Evolutionary conservation across 2,888 invertebrate species (phyloP).

Genomic region (Didymodactylos carnosus): DNA sequence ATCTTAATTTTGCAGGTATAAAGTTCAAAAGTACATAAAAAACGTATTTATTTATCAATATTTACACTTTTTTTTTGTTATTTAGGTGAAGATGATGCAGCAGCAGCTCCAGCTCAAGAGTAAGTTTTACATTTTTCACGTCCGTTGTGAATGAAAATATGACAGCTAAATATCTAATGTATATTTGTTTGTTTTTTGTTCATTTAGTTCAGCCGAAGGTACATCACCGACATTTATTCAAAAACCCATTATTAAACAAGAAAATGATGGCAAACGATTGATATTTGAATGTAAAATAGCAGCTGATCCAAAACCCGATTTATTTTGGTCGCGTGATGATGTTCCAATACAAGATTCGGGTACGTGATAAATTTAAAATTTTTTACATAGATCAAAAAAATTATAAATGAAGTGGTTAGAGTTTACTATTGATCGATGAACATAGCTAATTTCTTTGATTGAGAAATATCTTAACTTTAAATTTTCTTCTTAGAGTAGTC

Average conservation of each 20-base stretch:
- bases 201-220: conserved; percentile 1
- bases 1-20: conserved; percentile 73
- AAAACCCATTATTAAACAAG: conserved; percentile 86
- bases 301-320: conserved; percentile 79
- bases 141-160: too few relatives aligned
- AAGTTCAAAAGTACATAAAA: conserved; percentile 19
- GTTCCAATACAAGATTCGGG: conserved; percentile 56
- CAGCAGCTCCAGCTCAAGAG: conserved; percentile 30
- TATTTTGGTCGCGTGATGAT: conserved; percentile 58
- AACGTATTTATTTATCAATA: too few relatives aligned
- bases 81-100: conserved; percentile 24
- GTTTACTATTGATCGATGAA: too few relatives aligned
- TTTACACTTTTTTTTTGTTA: conserved; percentile 20
- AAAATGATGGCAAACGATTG: conserved; percentile 79
- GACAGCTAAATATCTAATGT: too few relatives aligned
- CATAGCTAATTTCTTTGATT: too few relatives aligned
- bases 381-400: too few relatives aligned
- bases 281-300: conserved; percentile 90
- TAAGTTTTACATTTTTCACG: conserved; percentile 18
- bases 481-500: too few relatives aligned
- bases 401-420: too few relatives aligned
- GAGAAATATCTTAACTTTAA: too few relatives aligned
- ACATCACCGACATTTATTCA: conserved; percentile 71
- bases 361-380: too few relatives aligned
- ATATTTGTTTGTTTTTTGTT: not conserved